Base-by-base conservation (phyloP, 2,797 vertebrate genomes). In the Microchirus variegatus region DNA sequence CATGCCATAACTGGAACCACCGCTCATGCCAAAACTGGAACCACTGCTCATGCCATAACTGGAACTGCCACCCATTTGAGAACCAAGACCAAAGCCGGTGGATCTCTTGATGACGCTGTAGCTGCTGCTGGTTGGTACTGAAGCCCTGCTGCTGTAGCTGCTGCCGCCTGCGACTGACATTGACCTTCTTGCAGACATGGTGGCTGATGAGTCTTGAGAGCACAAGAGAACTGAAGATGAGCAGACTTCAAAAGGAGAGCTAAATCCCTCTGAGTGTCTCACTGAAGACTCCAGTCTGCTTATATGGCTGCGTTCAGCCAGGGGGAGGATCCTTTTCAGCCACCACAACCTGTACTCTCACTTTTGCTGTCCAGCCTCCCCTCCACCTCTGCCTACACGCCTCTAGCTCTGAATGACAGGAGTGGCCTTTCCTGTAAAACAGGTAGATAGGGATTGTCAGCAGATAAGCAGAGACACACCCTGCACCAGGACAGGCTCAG, bases 221-320 rank as follows among this genome's bases (percentile, higher is more conserved):
- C 68, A 73, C 51, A 46, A 73, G 66, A 83, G 67, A 36, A 37
- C 52, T 77, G 82, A 72, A 63, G 77, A 79, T 77, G 61, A 72
- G 81, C 12, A 70, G 78, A 48, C 63, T 84, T 89, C 78, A 91
- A 91, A 92, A 92, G 91, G 89, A 92, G 89, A 93, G 90, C 89
- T 81, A 70, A 89, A 70, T 93, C 88, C 93, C 87, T 93, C 85
- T 93, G 91, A 87, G 84, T 92, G 83, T 73, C 77, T 62, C 9
- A 74, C 77, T 67, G 53, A 49, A 47, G 51, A 16, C 63, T 46
- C 60, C 61, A 19, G 48, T 1, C 63, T 45, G 59, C 74, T 85
- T 93, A 92, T 91, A 92, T 89, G 45, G 26, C 52, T 41, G 11
- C 26, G 16, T 46, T n/a, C 46, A 44, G 49, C 1, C 7, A 62